Evolutionary conservation across 2,888 invertebrate genomes (phyloP).

Genomic region (Lasius fuliginosus): DNA sequence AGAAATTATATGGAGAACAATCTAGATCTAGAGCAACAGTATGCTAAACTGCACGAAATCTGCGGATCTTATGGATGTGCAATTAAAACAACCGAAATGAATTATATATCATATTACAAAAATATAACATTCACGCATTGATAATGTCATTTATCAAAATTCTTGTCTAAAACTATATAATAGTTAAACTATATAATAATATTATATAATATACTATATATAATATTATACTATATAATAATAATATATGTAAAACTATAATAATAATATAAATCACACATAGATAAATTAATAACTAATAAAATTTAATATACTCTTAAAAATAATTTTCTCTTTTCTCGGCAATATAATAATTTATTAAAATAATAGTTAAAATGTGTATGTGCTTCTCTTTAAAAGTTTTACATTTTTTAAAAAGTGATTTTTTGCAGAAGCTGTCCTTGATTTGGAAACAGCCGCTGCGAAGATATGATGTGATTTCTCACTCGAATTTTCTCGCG

Average conservation of each 20-base stretch:
- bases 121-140: not conserved
- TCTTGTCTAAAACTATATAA: not conserved
- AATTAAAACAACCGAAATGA: not conserved
- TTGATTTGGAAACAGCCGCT: not conserved
- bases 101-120: not conserved
- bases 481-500: slow-evolving; percentile 11
- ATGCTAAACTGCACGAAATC: not conserved
- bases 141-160: not conserved
- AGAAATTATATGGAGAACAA: not conserved
- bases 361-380: not conserved
- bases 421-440: not conserved
- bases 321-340: not conserved
- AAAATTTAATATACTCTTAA: not conserved
- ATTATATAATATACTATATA: not conserved
- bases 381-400: not conserved
- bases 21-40: not conserved
- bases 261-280: not conserved
- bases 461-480: slow-evolving; percentile 28
- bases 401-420: not conserved
- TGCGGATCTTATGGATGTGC: not conserved
- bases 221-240: not conserved
- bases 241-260: not conserved
- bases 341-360: not conserved
- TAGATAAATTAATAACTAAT: not conserved
- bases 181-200: too few species aligned